These are phyloP conservation scores for Eurypyga helias DNA, from an alignment of 2,113 vertebrate species.

Conservation along the genomic window DNA sequence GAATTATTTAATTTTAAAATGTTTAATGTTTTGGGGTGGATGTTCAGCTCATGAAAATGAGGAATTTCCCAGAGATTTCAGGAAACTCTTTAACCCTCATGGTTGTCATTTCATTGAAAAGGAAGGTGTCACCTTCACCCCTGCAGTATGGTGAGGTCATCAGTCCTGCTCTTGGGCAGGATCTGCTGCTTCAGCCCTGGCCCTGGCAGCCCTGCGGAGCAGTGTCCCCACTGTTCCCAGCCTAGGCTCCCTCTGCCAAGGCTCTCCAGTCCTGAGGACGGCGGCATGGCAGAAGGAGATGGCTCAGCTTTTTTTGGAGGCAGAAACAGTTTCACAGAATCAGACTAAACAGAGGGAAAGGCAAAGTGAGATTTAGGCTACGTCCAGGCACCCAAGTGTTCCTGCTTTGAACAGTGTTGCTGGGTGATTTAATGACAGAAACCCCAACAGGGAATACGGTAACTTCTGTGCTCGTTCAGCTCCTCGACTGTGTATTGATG, in stretches of 20 bases:
- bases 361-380: not conserved
- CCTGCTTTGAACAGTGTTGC: not conserved
- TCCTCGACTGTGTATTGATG: not conserved
- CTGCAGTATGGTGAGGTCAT: not conserved
- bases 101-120: not conserved
- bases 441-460: accelerated
- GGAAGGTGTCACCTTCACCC: not conserved
- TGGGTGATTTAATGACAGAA: not conserved
- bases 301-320: not conserved
- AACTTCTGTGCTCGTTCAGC: not conserved
- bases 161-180: not conserved
- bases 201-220: not conserved
- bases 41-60: not conserved
- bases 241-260: not conserved
- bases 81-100: not conserved
- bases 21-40: not conserved
- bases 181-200: not conserved
- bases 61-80: not conserved
- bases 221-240: not conserved
- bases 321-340: not conserved
- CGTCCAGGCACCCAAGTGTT: not conserved
- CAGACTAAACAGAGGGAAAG: not conserved
- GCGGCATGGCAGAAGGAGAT: not conserved
- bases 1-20: not conserved
- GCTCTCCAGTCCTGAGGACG: not conserved